Evolutionary conservation across 92 coral and sea anemone species (phyloP), one percentile per base, ranked within the genome.

Genomic region (Palythoa grandiflora): DNA sequence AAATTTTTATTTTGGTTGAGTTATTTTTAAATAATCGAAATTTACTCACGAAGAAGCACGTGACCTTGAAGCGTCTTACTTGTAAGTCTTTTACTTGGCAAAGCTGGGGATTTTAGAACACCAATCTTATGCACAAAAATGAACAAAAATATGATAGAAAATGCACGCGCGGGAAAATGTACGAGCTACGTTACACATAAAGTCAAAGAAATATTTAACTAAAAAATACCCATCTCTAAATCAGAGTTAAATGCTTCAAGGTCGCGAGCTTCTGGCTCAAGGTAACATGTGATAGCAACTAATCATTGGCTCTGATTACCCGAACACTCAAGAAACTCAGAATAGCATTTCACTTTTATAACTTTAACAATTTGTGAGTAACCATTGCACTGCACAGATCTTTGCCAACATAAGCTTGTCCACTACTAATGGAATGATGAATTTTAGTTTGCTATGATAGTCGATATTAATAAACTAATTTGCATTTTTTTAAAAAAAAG

Each of bases 381-480:
- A 65, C 71, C 35, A 65, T 65, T 65, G 71, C 37, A 65, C 71
- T 65, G 71, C 71, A 65, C 71, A 40, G 50, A 78, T 68, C 83
- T 78, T 78, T 44, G 83, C 83, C 10, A 78, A 78, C 83, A 78
- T 78, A 63, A 78, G 83, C 83, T 38, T 78, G 83, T 20, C 83
- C 60, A 78, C 38, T 52, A 78, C 83, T 78, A 36, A 78, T 78
- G 65, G 66, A 78, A 78, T 78, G 83, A 78, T 78, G 71, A 65
- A 65, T 60, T 83, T 65, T 83, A 83, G 74, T 65, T 63, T 17
- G 55, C 73, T 39, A 3, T 28, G 76, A 35, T 28, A 59, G 21
- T 39, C 60, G 14, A 68, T 68, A 68, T 68, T 16, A 68, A 28
- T 68, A 47, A 68, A 28, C 74, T 68, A 68, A 68, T 47, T 73